phyloP scores from a whole-genome alignment of 2,113 vertebrate species.

The Scomber colias region DNA sequence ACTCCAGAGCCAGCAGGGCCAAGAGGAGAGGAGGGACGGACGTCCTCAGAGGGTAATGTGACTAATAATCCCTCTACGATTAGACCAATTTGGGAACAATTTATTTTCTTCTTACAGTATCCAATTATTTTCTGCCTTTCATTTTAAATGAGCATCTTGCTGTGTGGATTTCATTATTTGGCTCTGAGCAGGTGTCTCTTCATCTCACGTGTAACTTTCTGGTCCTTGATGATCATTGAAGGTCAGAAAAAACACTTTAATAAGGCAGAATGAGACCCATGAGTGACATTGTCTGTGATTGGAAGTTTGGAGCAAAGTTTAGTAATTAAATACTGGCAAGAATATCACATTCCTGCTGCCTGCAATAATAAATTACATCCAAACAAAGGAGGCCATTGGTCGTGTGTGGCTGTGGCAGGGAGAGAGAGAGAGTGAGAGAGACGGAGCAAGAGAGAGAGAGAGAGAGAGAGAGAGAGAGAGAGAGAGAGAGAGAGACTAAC shows the following conservation, averaged over 20 bases:
- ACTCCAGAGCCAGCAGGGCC: slow-evolving; percentile 89
- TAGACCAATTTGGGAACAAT: background rate
- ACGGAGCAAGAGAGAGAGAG: slow-evolving; percentile 42
- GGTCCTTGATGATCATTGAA: slow-evolving; percentile 12
- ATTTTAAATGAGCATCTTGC: slow-evolving; percentile 1
- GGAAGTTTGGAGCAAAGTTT: slow-evolving; percentile 82
- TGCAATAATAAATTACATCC: slow-evolving; percentile 84
- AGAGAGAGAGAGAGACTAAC: slow-evolving; percentile 56
- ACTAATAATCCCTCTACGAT: slow-evolving; percentile 22
- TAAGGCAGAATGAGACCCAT: slow-evolving; percentile 65
- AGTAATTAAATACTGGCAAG: slow-evolving; percentile 86
- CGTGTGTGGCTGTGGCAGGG: slow-evolving; percentile 76
- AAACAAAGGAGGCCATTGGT: slow-evolving; percentile 86
- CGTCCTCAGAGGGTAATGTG: slow-evolving; percentile 93
- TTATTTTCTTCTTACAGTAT: background rate
- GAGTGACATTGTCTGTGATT: slow-evolving; percentile 77
- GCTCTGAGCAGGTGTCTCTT: slow-evolving; percentile 68
- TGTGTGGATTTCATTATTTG: background rate
- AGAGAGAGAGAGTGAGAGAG: slow-evolving; percentile 41
- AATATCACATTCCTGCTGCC: slow-evolving; percentile 83
- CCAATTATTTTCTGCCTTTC: background rate
- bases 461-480: slow-evolving; percentile 32
- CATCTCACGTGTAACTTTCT: background rate
- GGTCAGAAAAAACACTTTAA: slow-evolving; percentile 58
- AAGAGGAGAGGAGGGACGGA: slow-evolving; percentile 93